Evolutionary conservation across 2,888 invertebrate species (phyloP), one percentile per base, ranked within the genome.

Genomic region (Mongoloraphidia duomilia): DNA sequence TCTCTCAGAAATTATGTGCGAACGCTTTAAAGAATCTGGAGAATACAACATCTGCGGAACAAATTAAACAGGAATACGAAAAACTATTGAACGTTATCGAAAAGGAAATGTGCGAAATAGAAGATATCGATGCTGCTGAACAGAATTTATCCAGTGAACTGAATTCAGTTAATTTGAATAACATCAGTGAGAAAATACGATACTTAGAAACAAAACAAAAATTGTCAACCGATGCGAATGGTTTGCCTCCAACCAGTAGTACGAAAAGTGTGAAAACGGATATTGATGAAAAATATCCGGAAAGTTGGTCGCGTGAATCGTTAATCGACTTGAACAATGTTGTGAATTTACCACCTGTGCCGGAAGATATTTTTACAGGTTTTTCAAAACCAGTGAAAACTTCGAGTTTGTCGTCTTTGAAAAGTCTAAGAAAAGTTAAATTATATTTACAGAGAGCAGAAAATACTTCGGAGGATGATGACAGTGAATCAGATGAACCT

Each of bases 211-310:
- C 57, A 0, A 62, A 55, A 43, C 57, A 58, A 41, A 54, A 56
- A 49, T 49, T 13, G 35, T 13, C 41, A 8, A 26, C 26, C 26
- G 56, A 63, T 52, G 54, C 58, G 52, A 51, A 51, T 49, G 44
- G 50, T 17, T 53, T 57, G 5, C 60, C 61, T 13, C 55, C 56
- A 1, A 56, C 58, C 1, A 62, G 58, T 50, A 63, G 60, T 38
- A 58, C 59, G 34, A 66, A 61, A 51, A 63, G 63, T 52, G 60
- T 65, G 6, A 67, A 66, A 50, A 64, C 63, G n/a, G 69, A 69
- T 50, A 56, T 69, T 3, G 67, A 70, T 51, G 70, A 70, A 57
- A 70, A 69, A 55, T 71, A 70, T 59, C 71, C 71, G 1, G 70
- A 70, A 53, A 68, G 66, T 57, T 61, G 67, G 57, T 69, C 70